These are phyloP conservation scores for Drosophila ezoana DNA, from an alignment of 2,888 invertebrate genomes.

Conservation along the genomic window DNA sequence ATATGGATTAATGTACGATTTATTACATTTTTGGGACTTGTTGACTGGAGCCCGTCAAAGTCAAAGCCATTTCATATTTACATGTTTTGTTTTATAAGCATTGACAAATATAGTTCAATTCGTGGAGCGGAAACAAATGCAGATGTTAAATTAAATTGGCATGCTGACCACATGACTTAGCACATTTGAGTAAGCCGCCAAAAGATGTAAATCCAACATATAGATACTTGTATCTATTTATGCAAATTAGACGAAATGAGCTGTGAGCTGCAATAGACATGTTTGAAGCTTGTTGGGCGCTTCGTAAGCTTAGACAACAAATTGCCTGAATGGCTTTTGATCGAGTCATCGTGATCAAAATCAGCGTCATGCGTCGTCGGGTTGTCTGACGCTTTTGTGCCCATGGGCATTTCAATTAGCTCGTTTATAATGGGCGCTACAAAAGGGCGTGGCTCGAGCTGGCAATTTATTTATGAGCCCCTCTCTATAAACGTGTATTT, in stretches of 20 bases:
- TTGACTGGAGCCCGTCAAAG: conserved; percentile 13
- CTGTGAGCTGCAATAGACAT: neutral
- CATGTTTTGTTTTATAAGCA: conserved; percentile 17
- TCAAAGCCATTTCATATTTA: conserved; percentile 18
- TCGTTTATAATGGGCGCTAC: conserved; percentile 12
- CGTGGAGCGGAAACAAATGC: conserved; percentile 26
- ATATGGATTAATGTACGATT: conserved; percentile 13
- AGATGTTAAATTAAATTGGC: conserved; percentile 14
- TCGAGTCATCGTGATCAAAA: conserved; percentile 32
- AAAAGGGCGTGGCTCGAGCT: conserved; percentile 40
- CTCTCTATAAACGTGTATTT: conserved; percentile 17
- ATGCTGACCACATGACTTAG: conserved; percentile 8
- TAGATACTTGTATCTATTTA: conserved; percentile 19
- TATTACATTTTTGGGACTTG: conserved; percentile 1
- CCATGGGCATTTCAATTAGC: conserved; percentile 54
- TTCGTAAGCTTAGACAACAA: conserved; percentile 14
- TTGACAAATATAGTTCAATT: conserved; percentile 22
- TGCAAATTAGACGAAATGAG: conserved; percentile 24
- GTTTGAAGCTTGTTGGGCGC: neutral
- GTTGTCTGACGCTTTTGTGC: conserved; percentile 31
- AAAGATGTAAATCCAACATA: conserved; percentile 7
- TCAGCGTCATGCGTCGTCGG: conserved; percentile 17
- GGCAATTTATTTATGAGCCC: conserved; percentile 23
- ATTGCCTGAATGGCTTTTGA: conserved; percentile 27
- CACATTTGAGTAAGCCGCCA: conserved; percentile 14